phyloP scores from a whole-genome alignment of 1,140 invertebrate species.

The Philopotamus ludificatus region DNA sequence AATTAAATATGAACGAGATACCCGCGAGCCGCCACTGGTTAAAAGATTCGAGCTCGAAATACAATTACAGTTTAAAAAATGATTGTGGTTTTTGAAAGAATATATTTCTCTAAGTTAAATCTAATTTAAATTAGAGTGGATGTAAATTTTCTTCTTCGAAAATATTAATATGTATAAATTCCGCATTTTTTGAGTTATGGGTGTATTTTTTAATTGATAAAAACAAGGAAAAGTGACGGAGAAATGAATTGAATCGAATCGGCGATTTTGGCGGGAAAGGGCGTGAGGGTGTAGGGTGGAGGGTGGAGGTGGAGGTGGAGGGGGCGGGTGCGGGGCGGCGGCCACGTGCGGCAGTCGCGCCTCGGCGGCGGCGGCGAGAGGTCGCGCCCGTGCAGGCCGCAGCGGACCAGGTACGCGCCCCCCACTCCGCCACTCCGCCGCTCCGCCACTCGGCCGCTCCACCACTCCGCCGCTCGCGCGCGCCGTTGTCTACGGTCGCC shows the following conservation, averaged over 20 bases:
- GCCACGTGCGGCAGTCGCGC: constrained; percentile 13
- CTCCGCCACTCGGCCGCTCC: constrained; percentile 4
- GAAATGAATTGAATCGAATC: background rate
- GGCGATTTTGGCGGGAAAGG: background rate
- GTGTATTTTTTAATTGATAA: no score
- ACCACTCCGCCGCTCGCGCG: constrained; percentile 13
- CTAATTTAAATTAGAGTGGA: no score
- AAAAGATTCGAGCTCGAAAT: no score
- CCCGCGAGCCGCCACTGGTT: no score
- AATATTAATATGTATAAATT: no score
- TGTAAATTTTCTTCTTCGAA: no score
- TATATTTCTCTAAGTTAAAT: no score
- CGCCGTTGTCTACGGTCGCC: constrained; percentile 1
- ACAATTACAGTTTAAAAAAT: no score
- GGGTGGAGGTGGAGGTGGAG: background rate
- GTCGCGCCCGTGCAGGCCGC: background rate
- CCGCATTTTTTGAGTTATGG: no score
- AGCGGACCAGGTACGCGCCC: background rate
- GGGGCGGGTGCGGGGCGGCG: background rate
- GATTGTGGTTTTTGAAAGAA: no score
- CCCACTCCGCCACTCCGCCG: constrained; percentile 5
- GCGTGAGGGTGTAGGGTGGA: background rate
- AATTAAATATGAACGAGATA: no score
- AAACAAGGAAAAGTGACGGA: background rate
- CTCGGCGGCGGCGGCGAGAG: background rate